Evolutionary conservation across 2,113 vertebrate genomes (phyloP).

Genomic region (Redunca redunca): DNA sequence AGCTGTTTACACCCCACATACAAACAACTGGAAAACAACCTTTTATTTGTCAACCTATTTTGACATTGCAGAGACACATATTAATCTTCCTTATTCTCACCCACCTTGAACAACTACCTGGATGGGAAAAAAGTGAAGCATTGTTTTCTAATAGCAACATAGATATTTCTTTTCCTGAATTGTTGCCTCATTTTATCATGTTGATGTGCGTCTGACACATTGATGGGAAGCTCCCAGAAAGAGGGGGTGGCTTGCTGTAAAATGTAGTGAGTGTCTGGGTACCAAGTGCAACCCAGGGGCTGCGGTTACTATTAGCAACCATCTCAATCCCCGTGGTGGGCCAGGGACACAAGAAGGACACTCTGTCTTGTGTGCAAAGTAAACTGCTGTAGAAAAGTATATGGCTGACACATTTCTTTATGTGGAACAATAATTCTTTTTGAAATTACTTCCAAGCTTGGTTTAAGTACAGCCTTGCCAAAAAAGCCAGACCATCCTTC

Average conservation of each 20-base stretch:
- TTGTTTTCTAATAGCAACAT: background rate
- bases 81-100: background rate
- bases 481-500: constrained; percentile 48
- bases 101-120: background rate
- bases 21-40: background rate
- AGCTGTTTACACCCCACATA: background rate
- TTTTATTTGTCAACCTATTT: background rate
- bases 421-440: constrained; percentile 33
- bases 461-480: constrained; percentile 40
- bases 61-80: background rate
- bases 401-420: background rate
- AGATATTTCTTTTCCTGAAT: background rate
- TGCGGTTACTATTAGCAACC: background rate
- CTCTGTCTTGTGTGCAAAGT: background rate
- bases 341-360: background rate
- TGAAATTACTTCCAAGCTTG: constrained; percentile 52
- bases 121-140: background rate
- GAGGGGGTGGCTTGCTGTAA: background rate
- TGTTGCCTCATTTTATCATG: background rate
- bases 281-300: background rate
- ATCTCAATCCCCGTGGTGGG: background rate
- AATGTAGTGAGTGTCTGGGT: background rate
- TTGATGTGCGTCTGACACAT: background rate
- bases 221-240: background rate
- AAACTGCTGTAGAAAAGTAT: background rate